phyloP scores from a whole-genome alignment of 2,113 vertebrate genomes.

The Pardalotus punctatus region DNA sequence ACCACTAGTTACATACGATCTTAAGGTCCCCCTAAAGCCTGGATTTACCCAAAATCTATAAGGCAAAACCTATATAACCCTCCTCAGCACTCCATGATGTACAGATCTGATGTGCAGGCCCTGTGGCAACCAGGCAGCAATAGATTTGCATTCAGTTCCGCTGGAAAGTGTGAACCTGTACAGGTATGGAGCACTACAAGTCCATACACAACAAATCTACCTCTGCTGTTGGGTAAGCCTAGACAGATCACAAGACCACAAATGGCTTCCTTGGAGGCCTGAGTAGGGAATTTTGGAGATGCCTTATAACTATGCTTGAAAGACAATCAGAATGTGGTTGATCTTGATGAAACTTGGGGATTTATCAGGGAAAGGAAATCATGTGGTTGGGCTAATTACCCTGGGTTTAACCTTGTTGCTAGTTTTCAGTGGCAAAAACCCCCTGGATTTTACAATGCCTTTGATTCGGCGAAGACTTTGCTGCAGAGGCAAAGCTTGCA shows the following conservation, averaged over 20 bases:
- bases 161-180: accelerated
- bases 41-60: background rate
- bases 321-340: background rate
- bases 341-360: background rate
- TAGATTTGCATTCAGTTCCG: background rate
- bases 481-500: background rate
- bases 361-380: background rate
- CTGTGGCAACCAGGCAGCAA: background rate
- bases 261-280: background rate
- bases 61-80: accelerated
- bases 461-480: background rate
- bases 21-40: background rate
- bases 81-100: background rate
- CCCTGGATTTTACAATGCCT: background rate
- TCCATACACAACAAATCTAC: background rate
- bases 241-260: background rate
- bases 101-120: background rate
- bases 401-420: background rate
- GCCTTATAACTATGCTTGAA: background rate
- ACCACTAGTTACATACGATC: background rate
- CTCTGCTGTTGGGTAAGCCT: background rate
- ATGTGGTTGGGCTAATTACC: background rate
- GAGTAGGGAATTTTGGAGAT: background rate
- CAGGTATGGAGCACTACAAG: background rate
- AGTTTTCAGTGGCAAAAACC: background rate